A percentile compares a stretch with the other conserved stretches of the same genome.
phyloP scores from a whole-genome alignment of 2,888 invertebrate species.

The Aleiodes testaceus region DNA sequence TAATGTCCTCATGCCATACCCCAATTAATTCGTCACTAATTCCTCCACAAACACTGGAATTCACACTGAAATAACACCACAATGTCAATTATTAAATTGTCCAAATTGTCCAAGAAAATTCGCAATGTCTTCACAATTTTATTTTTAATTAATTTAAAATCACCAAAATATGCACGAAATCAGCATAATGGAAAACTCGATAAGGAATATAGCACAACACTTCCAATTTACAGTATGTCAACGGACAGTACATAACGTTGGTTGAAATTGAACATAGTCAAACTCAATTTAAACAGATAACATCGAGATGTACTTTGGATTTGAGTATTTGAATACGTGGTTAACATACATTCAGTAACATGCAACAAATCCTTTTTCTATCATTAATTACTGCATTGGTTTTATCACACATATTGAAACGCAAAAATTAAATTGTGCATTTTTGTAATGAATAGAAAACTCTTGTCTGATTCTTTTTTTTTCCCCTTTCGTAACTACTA shows the following conservation, averaged over 20 bases:
- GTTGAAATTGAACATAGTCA: conserved; percentile 23
- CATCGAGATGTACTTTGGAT: conserved; percentile 22
- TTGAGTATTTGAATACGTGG: conserved; percentile 24
- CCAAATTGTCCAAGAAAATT: neutral
- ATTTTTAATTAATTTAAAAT: neutral
- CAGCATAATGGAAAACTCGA: neutral
- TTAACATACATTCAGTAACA: conserved; percentile 1
- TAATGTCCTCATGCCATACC: conserved; percentile 71
- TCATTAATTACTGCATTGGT: no score
- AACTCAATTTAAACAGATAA: conserved; percentile 30
- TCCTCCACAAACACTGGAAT: conserved; percentile 50
- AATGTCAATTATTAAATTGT: no score
- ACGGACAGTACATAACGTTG: conserved; percentile 14
- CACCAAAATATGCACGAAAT: neutral
- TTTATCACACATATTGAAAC: no score
- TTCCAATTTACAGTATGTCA: conserved; percentile 15
- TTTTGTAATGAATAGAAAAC: no score
- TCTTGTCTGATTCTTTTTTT: no score
- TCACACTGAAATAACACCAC: conserved; percentile 31
- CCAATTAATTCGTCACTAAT: conserved; percentile 51
- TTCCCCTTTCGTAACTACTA: neutral
- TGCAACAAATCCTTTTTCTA: no score
- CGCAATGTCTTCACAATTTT: neutral
- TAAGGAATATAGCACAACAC: neutral
- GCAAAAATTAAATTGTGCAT: no score